Base-by-base conservation (phyloP, 2,797 vertebrate species). In the Lutjanus argentimaculatus region DNA sequence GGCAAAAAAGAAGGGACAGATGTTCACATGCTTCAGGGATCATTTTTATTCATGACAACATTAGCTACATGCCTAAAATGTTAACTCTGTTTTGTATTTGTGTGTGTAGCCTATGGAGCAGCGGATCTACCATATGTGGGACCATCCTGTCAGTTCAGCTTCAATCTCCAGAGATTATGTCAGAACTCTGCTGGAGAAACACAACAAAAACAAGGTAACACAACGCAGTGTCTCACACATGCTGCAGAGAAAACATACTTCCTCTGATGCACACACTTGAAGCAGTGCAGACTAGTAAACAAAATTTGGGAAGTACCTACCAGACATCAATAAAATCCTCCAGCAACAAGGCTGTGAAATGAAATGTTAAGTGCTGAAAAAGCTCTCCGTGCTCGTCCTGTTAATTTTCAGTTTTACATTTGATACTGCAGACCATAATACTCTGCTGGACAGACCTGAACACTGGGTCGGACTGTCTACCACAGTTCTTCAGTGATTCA, bases 51-150 rank as follows among this genome's bases (percentile, higher is more conserved):
- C 19, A 67, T 81, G 72, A 67, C 68, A 82, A 69, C 67, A 70
- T 49, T 61, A 83, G 67, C 72, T 68, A 75, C 76, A 85, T 87
- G 80, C 59, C 80, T 79, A 36, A 85, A 86, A 84, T 85, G 8
- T 72, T 66, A 89, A 86, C 57, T 83, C 5, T 67, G 7, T 9
- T 65, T 2, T 71, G 8, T 79, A 16, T 71, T 3, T 45, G 12
- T 12, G 6, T 66, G 25, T 78, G 70, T 17, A 96, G 95, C 75
- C 90, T 51, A 85, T 95, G 91, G 89, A 88, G 72, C 87, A 93
- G 87, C 93, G 87, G 80, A 93, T 95, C 80, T 93, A 83, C 84
- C 95, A 94, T 62, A 93, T 94, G 76, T 96, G 95, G 96, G 96
- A 96, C 83, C 95, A 95, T 92, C 93, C 94, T 42, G 75, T 93